Base-by-base conservation (phyloP, 2,888 invertebrate genomes). In the Drosophila limbata region DNA sequence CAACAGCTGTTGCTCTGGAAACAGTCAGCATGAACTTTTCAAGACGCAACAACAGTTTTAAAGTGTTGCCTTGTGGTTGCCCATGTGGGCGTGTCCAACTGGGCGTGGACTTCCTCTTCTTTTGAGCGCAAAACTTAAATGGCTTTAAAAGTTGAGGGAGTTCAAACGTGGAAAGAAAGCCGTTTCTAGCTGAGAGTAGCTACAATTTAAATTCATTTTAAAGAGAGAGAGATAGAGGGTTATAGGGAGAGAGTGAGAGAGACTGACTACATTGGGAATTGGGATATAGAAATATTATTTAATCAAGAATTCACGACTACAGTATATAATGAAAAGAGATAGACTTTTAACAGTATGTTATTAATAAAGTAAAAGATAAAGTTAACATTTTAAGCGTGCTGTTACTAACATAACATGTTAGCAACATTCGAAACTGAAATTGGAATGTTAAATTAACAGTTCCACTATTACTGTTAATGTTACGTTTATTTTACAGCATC, bases 1-100 rank as follows among this genome's bases (percentile, higher is more conserved):
- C 82, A 82, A 72, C 85, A 88, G 85, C 88, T 85, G 85, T 87
- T 85, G 85, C 79, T 69, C 25, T 15, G 74, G 60, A 76, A 84
- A 82, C 84, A 63, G 73, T 28, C 52, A 39, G 28, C 65, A 56
- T 69, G 57, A 60, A 57, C 42, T 56, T 35, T 66, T 42, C 60
- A 64, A 69, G 74, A n/a, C 69, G 57, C 60, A 19, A 6, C 68
- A 69, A 64, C 64, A 48, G 48, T 71, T 66, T 84, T 83, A 84
- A 88, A 85, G 75, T 68, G 78, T 80, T 76, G 75, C 75, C 76
- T 77, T 84, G 88, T 55, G 84, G 87, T 81, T 73, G 61, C 37
- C 21, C 15, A 17, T 31, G 42, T 55, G 40, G 53, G 52, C 28
- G 35, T 51, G 37, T n/a, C 47, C 50, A 11, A 15, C 11, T 50